Evolutionary conservation across 2,888 invertebrate species (phyloP), one percentile per base, ranked within the genome.

Genomic region (Malthinus seriepunctatus): DNA sequence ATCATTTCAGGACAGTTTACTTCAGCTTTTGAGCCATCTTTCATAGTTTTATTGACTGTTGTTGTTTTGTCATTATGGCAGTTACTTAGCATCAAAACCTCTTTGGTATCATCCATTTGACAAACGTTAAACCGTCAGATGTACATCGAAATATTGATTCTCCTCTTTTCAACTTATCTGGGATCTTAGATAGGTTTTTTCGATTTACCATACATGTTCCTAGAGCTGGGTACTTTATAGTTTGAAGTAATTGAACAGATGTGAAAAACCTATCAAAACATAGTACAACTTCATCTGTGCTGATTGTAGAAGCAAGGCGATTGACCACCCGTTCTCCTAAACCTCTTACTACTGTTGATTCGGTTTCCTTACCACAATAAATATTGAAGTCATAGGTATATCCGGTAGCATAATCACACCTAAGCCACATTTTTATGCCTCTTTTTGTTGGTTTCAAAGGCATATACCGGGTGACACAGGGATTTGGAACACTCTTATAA

Each of bases 101-200:
- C 68, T 60, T 72, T 72, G 31, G 69, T 71, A 50, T 71, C 69
- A 56, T 65, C 69, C 70, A 69, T 61, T 65, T 63, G 45, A 63
- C 57, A 44, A 67, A 67, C 32, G 66, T 8, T 14, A 62, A 49
- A 51, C 68, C 66, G 39, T 63, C 48, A 38, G 61, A 48, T 50
- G 51, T 63, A 42, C 56, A 60, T 31, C 58, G 42, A 61, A 67
- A 67, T 32, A 64, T 52, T 51, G 35, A 47, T 56, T 67, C 51
- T 33, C 60, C 61, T 53, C 54, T 64, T 53, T 60, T 48, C 38
- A 69, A 42, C 51, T 68, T 67, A 33, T 47, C 47, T 37, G 48
- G 14, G 47, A 63, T 23, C 60, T 63, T 53, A 60, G 63, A 37
- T 58, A 33, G 34, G 56, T 59, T 58, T 58, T 61, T 53, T 2